Evolutionary conservation across 53 echinoderm and acorn worm genomes (phyloP).

Genomic region (Echinometra lucunter): DNA sequence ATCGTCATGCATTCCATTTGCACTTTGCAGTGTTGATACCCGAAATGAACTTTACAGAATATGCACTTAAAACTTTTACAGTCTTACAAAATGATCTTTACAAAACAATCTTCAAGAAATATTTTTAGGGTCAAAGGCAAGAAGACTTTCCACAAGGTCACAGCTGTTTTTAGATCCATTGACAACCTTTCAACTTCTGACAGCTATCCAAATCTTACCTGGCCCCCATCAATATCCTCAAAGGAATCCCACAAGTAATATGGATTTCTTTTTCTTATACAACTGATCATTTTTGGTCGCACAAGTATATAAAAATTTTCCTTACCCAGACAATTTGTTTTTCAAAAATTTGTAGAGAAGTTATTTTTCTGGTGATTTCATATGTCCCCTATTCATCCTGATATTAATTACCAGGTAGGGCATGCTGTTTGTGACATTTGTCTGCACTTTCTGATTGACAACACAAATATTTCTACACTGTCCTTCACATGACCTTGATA

Average conservation of each 20-base stretch:
- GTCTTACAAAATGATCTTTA: too few species aligned
- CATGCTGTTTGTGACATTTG: neutral
- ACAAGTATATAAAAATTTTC: neutral
- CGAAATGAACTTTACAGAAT: neutral
- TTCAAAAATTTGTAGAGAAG: neutral
- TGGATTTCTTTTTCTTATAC: neutral
- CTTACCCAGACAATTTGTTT: too few species aligned
- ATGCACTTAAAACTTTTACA: neutral
- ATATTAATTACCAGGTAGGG: neutral
- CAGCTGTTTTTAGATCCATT: slow-evolving; percentile 40
- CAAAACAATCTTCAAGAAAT: slow-evolving; percentile 14
- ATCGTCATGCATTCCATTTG: neutral
- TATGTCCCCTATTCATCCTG: neutral
- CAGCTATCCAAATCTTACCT: slow-evolving; percentile 41
- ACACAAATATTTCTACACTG: neutral
- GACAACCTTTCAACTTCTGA: neutral
- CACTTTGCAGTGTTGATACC: neutral
- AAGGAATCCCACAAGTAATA: neutral
- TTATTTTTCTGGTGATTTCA: neutral
- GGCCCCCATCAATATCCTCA: slow-evolving; percentile 52
- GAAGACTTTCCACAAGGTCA: neutral
- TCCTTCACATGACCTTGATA: neutral
- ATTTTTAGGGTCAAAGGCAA: slow-evolving; percentile 47
- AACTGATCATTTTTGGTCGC: neutral
- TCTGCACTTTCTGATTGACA: neutral